Conservation (phyloP, 2,797 vertebrate genomes). For the Rhinella marina region DNA sequence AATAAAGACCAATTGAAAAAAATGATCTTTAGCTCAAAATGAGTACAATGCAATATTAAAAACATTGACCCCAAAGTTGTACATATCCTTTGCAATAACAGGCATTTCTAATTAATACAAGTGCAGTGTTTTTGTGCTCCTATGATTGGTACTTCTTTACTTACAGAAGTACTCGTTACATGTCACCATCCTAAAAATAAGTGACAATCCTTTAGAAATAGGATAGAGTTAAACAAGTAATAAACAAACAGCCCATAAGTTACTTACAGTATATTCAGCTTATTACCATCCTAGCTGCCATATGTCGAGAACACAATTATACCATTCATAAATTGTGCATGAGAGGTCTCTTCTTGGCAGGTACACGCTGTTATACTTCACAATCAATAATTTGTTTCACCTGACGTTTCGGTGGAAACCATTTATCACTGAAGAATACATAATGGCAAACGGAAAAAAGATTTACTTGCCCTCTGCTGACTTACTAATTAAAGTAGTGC, state of each 20-base stretch:
- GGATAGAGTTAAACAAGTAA: background rate
- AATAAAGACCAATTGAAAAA: no score
- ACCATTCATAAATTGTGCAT: slow-evolving; percentile 35
- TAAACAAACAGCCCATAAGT: background rate
- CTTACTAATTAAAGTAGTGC: slow-evolving; percentile 4
- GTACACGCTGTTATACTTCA: background rate
- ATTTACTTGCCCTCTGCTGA: background rate
- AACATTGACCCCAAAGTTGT: no score
- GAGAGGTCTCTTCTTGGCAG: slow-evolving; percentile 28
- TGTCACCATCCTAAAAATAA: no score
- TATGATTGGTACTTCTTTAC: no score
- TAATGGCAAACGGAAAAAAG: slow-evolving; percentile 2
- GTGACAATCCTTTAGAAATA: no score
- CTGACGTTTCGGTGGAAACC: slow-evolving; percentile 12
- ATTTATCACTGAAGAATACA: slow-evolving; percentile 2
- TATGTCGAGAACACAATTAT: slow-evolving; percentile 18
- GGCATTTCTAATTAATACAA: no score
- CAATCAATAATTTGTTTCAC: slow-evolving; percentile 23
- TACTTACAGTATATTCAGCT: background rate
- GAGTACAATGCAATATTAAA: no score
- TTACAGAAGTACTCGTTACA: no score
- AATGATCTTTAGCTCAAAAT: no score
- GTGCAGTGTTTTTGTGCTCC: no score
- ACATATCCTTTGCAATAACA: no score
- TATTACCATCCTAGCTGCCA: slow-evolving; percentile 31